Base-by-base conservation (phyloP, 2,797 vertebrate genomes). In the Eremophila alpestris region DNA sequence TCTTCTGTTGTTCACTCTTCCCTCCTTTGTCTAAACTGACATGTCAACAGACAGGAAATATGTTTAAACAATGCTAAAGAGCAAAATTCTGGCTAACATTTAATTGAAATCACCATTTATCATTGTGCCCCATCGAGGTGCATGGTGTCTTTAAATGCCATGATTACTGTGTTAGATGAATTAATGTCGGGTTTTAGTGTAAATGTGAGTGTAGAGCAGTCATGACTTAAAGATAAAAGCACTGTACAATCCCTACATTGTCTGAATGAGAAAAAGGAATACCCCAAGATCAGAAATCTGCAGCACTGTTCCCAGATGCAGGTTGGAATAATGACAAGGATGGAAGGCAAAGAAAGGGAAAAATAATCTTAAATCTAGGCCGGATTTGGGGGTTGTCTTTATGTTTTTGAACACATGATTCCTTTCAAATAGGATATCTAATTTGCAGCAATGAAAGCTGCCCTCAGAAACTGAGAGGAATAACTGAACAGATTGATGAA, bases 401-500 rank as follows among this genome's bases (percentile, higher is more conserved):
- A 65, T 65, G 48, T 86, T 69, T 93, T 91, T 45, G 76, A 90
- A 74, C 30, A 59, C 14, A 55, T 14, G 6, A 89, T 89, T 94
- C 70, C 71, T 90, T 77, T 92, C 67, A 90, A 85, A 92, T 38
- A 48, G n/a, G 29, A 30, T 63, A 76, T 60, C 70, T 92, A 48
- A 81, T 70, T 60, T 85, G 41, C 54, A 77, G 45, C 78, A 87
- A 40, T 85, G 92, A 91, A 83, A 93, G 60, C 58, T 80, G 74
- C 54, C 83, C 70, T 94, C 92, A 93, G 88, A 84, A 94, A 77
- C 64, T 26, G 41, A 92, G 78, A 76, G 74, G 60, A 94, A 83
- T 89, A 93, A 90, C 79, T 78, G 88, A 95, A 85, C 64, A 94
- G 90, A 90, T 67, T 91, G 87, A 95, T 81, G 73, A 62, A 75